Evolutionary conservation across 2,888 invertebrate species (phyloP), one percentile per base, ranked within the genome.

Genomic region (Shargacucullia verbasci): DNA sequence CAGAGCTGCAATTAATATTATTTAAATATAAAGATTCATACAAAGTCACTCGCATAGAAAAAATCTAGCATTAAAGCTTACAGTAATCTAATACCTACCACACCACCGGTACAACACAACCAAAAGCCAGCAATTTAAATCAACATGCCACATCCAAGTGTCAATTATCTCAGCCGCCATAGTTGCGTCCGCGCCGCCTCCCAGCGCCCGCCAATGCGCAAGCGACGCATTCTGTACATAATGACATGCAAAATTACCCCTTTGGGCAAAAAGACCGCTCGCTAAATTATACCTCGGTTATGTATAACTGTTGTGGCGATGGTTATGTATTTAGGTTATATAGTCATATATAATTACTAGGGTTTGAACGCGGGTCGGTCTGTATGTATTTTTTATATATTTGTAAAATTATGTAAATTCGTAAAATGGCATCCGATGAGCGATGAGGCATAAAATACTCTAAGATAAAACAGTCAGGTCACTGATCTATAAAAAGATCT

Each of bases 211-310:
- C 86, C 86, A 86, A 86, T 86, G 76, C 81, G 84, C 79, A 49
- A 3, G 74, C 80, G 73, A 54, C 58, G 62, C 63, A 59, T 58
- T 66, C 44, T 50, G 64, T 59, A 76, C 50, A 70, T 83, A 83
- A 82, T 83, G 74, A 82, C 80, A 81, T 81, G 84, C 83, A 76
- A 82, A 85, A 86, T 85, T 83, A 80, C 70, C 76, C 72, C 79
- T 72, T 59, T 56, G 59, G 67, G 78, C 73, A 52, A 68, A 67
- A 65, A 59, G 53, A 40, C 58, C 46, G 52, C 57, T 48, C 40
- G 59, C 48, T 46, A 80, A 81, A 83, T 83, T 80, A 78, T 71
- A 70, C 59, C 53, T 48, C 43, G 48, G 31, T 48, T 64, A 54
- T 66, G 37, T 70, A 41, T 52, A 57, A 58, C 40, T 49, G 53